Evolutionary conservation across 2,797 vertebrate species (phyloP), one percentile per base, ranked within the genome.

Genomic region (Crenuchus spilurus): DNA sequence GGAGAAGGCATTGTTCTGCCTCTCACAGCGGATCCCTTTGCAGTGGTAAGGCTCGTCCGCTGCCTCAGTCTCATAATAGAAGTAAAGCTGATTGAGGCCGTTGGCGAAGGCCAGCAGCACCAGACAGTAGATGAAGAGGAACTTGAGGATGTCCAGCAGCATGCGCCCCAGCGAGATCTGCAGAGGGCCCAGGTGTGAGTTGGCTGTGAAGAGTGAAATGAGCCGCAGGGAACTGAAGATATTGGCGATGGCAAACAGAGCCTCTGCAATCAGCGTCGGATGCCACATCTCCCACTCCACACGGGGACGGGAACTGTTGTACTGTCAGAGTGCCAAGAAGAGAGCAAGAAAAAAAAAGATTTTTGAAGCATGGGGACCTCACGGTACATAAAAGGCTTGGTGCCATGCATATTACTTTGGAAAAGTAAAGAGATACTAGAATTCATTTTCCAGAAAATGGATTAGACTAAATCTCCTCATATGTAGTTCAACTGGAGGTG

Each of bases 251-350:
- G 97, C 96, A 80, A 99, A 99, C 76, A 99, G 93, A 1, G 96
- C 97, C 91, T 99, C 97, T 0, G 97, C 97, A 41, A 99, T 98
- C 63, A 99, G 93, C 1, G 97, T 99, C 0, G 97, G 97, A 84
- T 99, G 97, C 97, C 97, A 99, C 96, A 98, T 98, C 87, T 98
- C 97, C 96, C 97, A 98, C 88, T 99, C 96, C 87, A 97, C 94
- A 83, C 97, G 88, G 20, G 97, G 97, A 18, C 96, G 95, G 37
- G 96, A 98, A 10, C 96, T 96, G 66, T 97, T 98, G 76, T 98
- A 99, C 97, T 98, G 83, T 46, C 42, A 65, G 8, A 57, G 55
- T 61, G 33, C 22, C 49, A 63, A 30, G 6, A 68, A 9, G 6
- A 26, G 28, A 46, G n/a, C n/a, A 65, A 26, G 6, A 39, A n/a